Evolutionary conservation across 2,113 vertebrate species (phyloP), one percentile per base, ranked within the genome.

Genomic region (Heterotilapia buettikoferi): DNA sequence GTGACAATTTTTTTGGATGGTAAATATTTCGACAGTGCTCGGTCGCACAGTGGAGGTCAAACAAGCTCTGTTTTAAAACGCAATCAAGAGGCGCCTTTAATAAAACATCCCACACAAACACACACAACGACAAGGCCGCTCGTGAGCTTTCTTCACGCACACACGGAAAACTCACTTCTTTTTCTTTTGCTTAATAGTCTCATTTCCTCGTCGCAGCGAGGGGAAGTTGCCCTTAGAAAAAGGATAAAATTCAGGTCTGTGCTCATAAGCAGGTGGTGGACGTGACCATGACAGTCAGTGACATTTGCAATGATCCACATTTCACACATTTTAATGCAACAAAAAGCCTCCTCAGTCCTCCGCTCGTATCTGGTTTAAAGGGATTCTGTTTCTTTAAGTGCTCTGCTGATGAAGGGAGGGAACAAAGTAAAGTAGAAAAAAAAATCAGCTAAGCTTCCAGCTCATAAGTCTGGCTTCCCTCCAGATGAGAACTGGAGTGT

Each of bases 1-100:
- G 92, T 89, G 88, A 90, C 89, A 84, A 83, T 92, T 94, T 89
- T 84, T 85, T 90, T 14, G 61, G 92, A 86, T 86, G 89, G 83
- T 94, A 93, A 91, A 94, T 94, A 95, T 94, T 94, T 94, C 91
- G 92, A 43, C 86, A 57, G 91, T 9, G 79, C 90, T 84, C 13
- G 68, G 87, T 84, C 78, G 71, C 26, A 36, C 43, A 13, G 78
- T 83, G 89, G 88, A 94, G 94, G 94, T 94, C 93, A 90, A 79
- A 84, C 87, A 7, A 83, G 84, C 90, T 90, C 88, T 21, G 53
- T 90, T 92, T 92, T 84, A 89, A 91, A 94, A 88, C 80, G 90
- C 90, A 91, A 93, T 87, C 91, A 86, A 94, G 86, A 83, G 90
- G 86, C 88, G 63, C 82, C 90, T 93, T 94, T 90, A 92, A 94